Evolutionary conservation across 1,140 invertebrate genomes (phyloP), one percentile per base, ranked within the genome.

Genomic region (Drosophila eugracilis): DNA sequence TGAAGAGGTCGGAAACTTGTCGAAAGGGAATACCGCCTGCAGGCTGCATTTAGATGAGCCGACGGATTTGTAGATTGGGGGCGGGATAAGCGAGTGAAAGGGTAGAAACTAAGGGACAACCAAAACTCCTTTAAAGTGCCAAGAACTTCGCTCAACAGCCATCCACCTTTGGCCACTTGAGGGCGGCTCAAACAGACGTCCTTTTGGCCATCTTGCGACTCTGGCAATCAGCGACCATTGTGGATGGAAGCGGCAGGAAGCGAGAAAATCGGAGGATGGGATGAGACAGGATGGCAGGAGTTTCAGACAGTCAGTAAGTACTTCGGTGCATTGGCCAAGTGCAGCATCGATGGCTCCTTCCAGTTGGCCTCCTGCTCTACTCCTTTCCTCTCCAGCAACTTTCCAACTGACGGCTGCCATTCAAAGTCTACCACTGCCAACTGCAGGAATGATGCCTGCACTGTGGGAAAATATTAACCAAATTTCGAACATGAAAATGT

Each of bases 161-260:
- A 60, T 62, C 15, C 28, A 60, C 55, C 57, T 63, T 63, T 34
- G 57, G 37, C 57, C 57, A 63, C 21, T 63, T 22, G 60, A 39
- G 26, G 15, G 57, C 30, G 57, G 21, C 39, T 58, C 19, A 14
- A 34, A 26, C 32, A 32, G 37, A 14, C 28, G 37, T 52, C 26
- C 58, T 24, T 21, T 26, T 17, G 36, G 45, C 22, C 57, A 37
- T 48, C 66, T 70, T 57, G 50, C 34, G 41, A 52, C 48, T 54
- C 57, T 59, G 67, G 78, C 81, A 85, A 85, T 85, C 80, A 85
- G 62, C 58, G 67, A 50, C 49, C 75, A 85, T 85, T 86, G 80
- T 86, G 67, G 17, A 45, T 53, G 59, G 15, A 39, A 39, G 42
- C 63, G 36, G 36, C 58, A 10, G 19, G 30, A 37, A 28, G 28